A percentile compares a stretch with the other conserved stretches of the same genome.
Conservation (phyloP, 2,113 vertebrate species). For the Baryphthengus martii region DNA sequence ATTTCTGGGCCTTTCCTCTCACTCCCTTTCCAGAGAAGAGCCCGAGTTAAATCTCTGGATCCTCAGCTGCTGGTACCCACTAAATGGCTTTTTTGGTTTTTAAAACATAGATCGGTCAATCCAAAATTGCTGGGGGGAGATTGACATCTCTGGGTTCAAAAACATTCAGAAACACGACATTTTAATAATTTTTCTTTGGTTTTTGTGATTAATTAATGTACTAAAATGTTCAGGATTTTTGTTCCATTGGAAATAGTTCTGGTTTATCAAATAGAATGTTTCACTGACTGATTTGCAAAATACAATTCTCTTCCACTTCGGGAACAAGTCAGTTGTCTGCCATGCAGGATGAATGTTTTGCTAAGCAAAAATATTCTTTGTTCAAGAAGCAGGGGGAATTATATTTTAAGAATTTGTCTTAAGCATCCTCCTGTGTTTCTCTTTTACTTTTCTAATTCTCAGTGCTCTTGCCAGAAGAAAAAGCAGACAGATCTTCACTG, state of each 20-base stretch:
- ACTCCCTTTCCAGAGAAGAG: neutral
- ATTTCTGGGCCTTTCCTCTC: neutral
- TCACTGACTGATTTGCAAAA: neutral
- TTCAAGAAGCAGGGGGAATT: neutral
- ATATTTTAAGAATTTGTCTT: neutral
- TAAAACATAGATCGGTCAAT: neutral
- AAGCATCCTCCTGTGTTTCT: neutral
- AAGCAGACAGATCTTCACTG: constrained; percentile 16
- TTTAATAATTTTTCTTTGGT: neutral
- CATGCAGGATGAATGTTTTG: neutral
- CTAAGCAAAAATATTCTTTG: neutral
- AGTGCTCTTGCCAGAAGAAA: neutral
- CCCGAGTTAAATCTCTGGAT: neutral
- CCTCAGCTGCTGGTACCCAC: neutral
- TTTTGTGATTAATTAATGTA: neutral
- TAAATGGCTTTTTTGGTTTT: neutral
- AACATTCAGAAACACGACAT: neutral
- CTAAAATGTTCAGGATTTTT: neutral
- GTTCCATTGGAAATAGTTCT: neutral
- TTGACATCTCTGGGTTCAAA: neutral
- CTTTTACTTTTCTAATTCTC: neutral
- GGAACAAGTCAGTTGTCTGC: neutral
- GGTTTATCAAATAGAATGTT: neutral
- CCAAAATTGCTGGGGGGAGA: neutral
- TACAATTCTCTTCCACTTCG: neutral